Base-by-base conservation (phyloP, 2,888 invertebrate species). In the Anoplius nigerrimus region DNA sequence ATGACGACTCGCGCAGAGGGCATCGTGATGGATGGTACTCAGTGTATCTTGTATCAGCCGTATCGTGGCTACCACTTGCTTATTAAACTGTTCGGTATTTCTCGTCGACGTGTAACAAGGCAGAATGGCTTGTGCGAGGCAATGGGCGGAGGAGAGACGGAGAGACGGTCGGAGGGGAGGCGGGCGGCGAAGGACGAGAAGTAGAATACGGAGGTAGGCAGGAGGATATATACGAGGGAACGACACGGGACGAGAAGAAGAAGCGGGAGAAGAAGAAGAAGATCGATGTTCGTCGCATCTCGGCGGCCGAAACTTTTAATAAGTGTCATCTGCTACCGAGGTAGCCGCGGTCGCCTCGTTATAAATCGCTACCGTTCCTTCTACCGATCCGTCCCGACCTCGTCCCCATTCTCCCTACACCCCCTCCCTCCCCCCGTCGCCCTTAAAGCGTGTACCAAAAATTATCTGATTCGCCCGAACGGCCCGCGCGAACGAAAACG, bases 1-100 rank as follows among this genome's bases (percentile, higher is more conserved):
- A 82, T 77, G 81, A 82, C 79, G 80, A 78, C 78, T 78, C 76
- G 11, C 62, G 65, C 71, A 21, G 22, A 58, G 71, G 76, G 77
- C 73, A 63, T 54, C 72, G 76, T 85, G 85, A 85, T 85, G 81
- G 85, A 85, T 85, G 84, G 70, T 74, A 81, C 76, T 67, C 68
- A 56, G 52, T 71, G 71, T 82, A 85, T 84, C 85, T 83, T 80
- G 81, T 81, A 84, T 84, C 85, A n/a, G 76, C 74, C 71, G 70
- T 75, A 82, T 78, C 80, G 61, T 71, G 72, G 78, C 83, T 80
- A 80, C 82, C 79, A 69, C 78, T 83, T 82, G 84, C 83, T 84
- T 84, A 84, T 84, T 83, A 83, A 84, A 83, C 82, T 83, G 82
- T 84, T 84, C 75, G 79, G 81, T 80, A 84, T 84, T 84, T 80